Conservation (phyloP, 1,140 invertebrate genomes). For the Drosophila nannoptera region DNA sequence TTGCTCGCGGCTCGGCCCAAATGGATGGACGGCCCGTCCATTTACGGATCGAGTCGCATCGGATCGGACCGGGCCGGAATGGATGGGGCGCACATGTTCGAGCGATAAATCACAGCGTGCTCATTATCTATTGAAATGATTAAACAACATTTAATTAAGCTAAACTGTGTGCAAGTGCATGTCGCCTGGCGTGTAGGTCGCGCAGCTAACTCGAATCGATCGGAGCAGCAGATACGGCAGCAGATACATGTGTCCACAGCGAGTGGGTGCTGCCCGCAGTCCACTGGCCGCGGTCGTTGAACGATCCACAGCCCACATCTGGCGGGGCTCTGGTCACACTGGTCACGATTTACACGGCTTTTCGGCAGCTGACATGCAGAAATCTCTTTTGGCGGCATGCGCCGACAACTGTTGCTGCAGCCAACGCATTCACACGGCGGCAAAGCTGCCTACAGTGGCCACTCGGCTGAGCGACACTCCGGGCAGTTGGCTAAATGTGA, state of each 20-base stretch:
- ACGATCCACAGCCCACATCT: conserved; percentile 49
- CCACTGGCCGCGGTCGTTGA: conserved; percentile 1
- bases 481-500: too few species aligned
- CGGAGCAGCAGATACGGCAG: conserved; percentile 18
- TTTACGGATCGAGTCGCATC: conserved; percentile 21
- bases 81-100: conserved; percentile 32
- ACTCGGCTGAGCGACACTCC: too few species aligned
- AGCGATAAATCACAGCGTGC: conserved; percentile 60
- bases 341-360: conserved; percentile 68
- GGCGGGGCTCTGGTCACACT: conserved; percentile 31
- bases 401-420: conserved; percentile 34
- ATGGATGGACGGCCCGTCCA: conserved; percentile 40
- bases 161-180: conserved; percentile 53
- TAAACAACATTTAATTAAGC: conserved; percentile 76
- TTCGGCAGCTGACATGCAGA: conserved; percentile 61
- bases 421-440: conserved; percentile 24
- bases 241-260: conserved; percentile 1
- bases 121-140: conserved; percentile 72
- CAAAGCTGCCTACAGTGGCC: conserved; percentile 43
- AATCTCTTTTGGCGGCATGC: conserved; percentile 49
- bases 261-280: conserved; percentile 7
- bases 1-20: conserved; percentile 69
- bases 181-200: conserved; percentile 32
- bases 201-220: conserved; percentile 16
- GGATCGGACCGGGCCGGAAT: conserved; percentile 7